Percentiles rank a stretch among this genome's conserved stretches.
Conservation (phyloP, 2,888 invertebrate species). For the Syritta pipiens region DNA sequence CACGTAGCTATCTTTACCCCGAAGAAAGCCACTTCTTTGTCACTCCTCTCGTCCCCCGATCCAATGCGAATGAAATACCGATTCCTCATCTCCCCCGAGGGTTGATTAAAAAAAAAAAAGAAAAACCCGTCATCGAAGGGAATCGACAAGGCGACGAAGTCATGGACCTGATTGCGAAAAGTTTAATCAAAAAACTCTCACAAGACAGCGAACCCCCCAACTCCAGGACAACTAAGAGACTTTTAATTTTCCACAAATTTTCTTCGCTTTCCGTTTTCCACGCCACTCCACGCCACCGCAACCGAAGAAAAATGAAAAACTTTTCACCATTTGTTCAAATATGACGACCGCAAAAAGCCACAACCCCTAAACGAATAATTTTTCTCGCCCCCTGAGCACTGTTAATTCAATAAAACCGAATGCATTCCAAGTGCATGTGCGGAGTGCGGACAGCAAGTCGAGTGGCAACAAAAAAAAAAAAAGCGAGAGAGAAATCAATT, state of each 20-base stretch:
- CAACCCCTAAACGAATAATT: constrained; percentile 47
- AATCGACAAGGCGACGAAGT: constrained; percentile 10
- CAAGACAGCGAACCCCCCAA: constrained; percentile 35
- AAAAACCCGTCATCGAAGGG: constrained; percentile 21
- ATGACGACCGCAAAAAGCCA: constrained; percentile 38
- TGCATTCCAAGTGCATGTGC: constrained; percentile 13
- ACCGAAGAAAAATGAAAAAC: constrained; percentile 14
- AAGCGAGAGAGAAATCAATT: constrained; percentile 55
- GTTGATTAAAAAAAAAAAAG: constrained; percentile 45
- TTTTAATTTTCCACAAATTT: constrained; percentile 64
- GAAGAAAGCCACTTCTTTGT: background rate
- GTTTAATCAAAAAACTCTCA: constrained; percentile 29
- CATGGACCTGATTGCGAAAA: constrained; percentile 2
- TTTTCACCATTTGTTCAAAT: constrained; percentile 44
- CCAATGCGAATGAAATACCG: background rate
- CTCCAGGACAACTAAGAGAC: constrained; percentile 37
- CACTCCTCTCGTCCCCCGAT: background rate
- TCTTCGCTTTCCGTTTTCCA: constrained; percentile 25
- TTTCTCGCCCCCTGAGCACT: constrained; percentile 45
- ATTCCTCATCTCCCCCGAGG: background rate
- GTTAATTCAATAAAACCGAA: constrained; percentile 64
- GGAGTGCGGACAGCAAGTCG: background rate
- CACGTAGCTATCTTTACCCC: constrained; percentile 1
- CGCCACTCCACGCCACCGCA: background rate
- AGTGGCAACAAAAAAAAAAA: background rate